A percentile compares a stretch with the other conserved stretches of the same genome.
phyloP scores from a whole-genome alignment of 2,113 vertebrate species.

The Mesoclemmys tuberculata region DNA sequence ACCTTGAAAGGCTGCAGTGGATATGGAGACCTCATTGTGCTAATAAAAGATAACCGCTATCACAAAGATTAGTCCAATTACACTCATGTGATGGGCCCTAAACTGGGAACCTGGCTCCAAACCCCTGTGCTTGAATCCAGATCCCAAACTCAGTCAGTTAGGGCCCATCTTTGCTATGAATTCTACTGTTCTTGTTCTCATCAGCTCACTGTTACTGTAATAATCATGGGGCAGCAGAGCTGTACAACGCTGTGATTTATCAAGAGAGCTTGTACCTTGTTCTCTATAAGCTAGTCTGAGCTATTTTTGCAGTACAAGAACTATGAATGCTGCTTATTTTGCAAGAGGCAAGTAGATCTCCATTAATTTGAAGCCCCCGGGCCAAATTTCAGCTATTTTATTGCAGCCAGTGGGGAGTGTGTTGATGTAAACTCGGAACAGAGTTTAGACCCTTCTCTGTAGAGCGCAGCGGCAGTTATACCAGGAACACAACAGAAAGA shows the following conservation, averaged over 20 bases:
- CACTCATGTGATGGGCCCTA: fast-evolving
- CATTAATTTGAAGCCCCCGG: neutral
- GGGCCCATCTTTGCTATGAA: neutral
- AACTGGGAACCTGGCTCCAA: neutral
- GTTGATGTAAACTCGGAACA: neutral
- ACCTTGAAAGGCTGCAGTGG: neutral
- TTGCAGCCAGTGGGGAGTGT: neutral
- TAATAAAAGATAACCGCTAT: neutral
- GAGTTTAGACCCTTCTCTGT: neutral
- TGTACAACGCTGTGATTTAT: neutral
- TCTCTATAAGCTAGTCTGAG: neutral
- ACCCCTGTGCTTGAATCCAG: fast-evolving
- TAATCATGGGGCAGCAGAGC: neutral
- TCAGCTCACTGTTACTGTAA: neutral
- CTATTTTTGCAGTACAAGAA: neutral
- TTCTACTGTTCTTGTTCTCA: neutral
- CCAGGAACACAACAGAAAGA: neutral
- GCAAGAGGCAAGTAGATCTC: neutral
- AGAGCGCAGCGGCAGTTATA: neutral
- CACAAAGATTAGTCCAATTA: fast-evolving
- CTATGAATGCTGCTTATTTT: neutral
- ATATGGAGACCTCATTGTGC: neutral
- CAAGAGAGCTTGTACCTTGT: neutral
- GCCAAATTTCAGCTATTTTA: neutral
- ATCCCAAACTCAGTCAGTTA: neutral